Conservation (phyloP, 2,888 invertebrate species). For the Sycophila texana region DNA sequence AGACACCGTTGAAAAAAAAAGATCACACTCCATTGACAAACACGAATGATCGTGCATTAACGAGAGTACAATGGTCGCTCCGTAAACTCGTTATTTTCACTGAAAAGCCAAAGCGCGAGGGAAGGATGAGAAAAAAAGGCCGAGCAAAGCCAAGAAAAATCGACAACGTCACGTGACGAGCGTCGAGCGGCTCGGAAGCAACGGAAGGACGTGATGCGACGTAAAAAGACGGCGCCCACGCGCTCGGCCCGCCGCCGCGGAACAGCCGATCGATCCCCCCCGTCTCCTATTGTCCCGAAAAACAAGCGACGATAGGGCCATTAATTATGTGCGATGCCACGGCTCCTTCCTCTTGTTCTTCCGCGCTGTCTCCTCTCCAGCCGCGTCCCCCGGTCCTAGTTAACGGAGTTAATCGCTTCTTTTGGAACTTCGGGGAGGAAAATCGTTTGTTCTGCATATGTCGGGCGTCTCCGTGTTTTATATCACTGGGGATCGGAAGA, state of each 20-base stretch:
- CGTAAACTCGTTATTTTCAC: constrained; percentile 47
- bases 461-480: background rate
- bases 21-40: constrained; percentile 40
- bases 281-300: constrained; percentile 32
- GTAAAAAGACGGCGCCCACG: constrained; percentile 54
- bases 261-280: constrained; percentile 45
- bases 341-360: constrained; percentile 40
- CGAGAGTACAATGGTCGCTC: constrained; percentile 33
- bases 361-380: constrained; percentile 7
- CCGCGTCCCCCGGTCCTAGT: constrained; percentile 2
- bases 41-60: constrained; percentile 47
- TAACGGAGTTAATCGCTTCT: constrained; percentile 45
- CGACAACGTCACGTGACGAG: constrained; percentile 51
- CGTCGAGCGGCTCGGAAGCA: constrained; percentile 21
- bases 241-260: background rate
- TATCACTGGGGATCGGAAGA: too few species aligned
- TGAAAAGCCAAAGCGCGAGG: constrained; percentile 9
- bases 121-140: background rate
- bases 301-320: constrained; percentile 42
- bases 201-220: constrained; percentile 57
- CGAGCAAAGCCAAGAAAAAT: constrained; percentile 28
- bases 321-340: constrained; percentile 50
- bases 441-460: too few species aligned
- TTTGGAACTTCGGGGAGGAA: background rate
- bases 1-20: constrained; percentile 11